Evolutionary conservation across 2,888 invertebrate genomes (phyloP), one percentile per base, ranked within the genome.

Genomic region (Malachius bipustulatus): DNA sequence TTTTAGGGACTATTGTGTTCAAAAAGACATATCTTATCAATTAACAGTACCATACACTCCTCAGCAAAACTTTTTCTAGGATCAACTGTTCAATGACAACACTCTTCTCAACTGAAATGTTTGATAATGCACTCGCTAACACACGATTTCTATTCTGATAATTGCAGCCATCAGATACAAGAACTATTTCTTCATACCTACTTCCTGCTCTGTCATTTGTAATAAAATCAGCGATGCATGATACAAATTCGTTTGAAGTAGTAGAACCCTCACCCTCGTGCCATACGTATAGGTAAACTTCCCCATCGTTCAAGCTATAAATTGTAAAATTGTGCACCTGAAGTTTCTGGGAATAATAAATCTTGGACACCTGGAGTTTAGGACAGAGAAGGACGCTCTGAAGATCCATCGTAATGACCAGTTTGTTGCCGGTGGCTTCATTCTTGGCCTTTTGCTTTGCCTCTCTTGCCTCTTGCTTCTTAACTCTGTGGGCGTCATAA

Each of bases 111-210:
- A n/a, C n/a, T n/a, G n/a, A n/a, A n/a, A n/a, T n/a, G n/a, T n/a
- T n/a, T n/a, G n/a, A n/a, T 10, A 39, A 27, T 19, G 29, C 11
- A 33, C 34, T 38, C 8, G 37, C 33, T 19, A 39, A 13, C 9
- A 29, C 16, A 24, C 15, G 16, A 13, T 39, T 39, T 15, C 34
- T 8, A 16, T 39, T 39, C 26, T 39, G 39, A 19, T 38, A 39
- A 15, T 16, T 33, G 26, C 42, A 42, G n/a, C 40, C 40, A 33
- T 42, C 42, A n/a, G 39, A 39, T 13, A 41, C 39, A 8, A 41
- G 24, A 10, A 34, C 16, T 9, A 39, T 16, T 9, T 30, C 8
- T 14, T 41, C 19, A 13, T 13, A 30, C n/a, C n/a, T n/a, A n/a
- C n/a, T 24, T 24, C 24, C 24, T 24, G 8, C n/a, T n/a, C n/a